phyloP scores from a whole-genome alignment of 37 sponge, comb jelly and placozoan species.

The Diacarnus erythraeanus region DNA sequence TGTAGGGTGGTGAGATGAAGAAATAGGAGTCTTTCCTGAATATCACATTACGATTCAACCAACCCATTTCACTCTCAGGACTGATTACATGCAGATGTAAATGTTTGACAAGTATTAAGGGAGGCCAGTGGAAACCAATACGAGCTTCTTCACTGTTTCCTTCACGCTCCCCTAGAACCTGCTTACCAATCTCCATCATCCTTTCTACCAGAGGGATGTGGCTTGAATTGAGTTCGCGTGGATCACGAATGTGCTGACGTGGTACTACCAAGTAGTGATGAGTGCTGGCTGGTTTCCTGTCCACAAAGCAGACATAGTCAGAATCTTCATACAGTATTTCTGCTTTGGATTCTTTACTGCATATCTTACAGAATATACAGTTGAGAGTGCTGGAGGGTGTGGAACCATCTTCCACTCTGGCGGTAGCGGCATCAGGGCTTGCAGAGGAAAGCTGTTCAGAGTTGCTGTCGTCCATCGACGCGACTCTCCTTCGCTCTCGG shows the following conservation, averaged over 20 bases:
- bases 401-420: neutral
- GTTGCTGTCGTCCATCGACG: no score
- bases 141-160: constrained; percentile 54
- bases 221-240: constrained; percentile 9
- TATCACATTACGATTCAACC: constrained; percentile 41
- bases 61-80: constrained; percentile 66
- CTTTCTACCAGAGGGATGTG: constrained; percentile 55
- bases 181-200: constrained; percentile 67
- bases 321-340: constrained; percentile 70
- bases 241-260: constrained; percentile 21
- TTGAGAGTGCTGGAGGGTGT: neutral
- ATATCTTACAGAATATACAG: constrained; percentile 74
- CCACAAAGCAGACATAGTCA: constrained; percentile 74
- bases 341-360: constrained; percentile 13
- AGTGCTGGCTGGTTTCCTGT: constrained; percentile 63
- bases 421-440: neutral
- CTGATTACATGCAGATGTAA: constrained; percentile 81
- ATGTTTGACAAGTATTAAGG: constrained; percentile 71
- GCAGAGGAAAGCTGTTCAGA: no score
- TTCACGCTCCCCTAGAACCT: constrained; percentile 44
- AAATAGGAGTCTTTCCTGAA: constrained; percentile 64
- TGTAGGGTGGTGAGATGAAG: constrained; percentile 61
- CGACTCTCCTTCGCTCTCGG: no score
- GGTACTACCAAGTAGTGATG: constrained; percentile 87
- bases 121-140: constrained; percentile 93